Evolutionary conservation across 2,888 invertebrate species (phyloP).

Genomic region (Troides helena): DNA sequence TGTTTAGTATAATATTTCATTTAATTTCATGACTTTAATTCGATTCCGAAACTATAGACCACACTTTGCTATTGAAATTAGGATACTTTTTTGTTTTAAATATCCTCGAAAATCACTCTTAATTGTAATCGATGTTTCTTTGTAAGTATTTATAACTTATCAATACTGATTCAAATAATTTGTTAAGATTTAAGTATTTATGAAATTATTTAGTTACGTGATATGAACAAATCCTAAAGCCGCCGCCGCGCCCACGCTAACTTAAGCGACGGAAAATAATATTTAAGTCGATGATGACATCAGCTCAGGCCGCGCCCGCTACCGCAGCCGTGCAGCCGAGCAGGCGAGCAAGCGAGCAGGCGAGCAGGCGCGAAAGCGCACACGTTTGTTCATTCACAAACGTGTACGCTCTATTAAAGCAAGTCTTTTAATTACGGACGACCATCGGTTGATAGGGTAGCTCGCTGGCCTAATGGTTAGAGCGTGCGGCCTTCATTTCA

Average conservation of each 20-base stretch:
- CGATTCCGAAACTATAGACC: too few relatives aligned
- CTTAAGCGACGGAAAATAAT: conserved; percentile 70
- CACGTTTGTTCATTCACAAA: conserved; percentile 39
- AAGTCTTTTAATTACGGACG: neutral
- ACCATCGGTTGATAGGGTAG: too few relatives aligned
- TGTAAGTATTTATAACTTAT: too few relatives aligned
- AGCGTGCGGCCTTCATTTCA: too few relatives aligned
- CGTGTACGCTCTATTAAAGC: conserved; percentile 4
- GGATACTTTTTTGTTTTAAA: too few relatives aligned
- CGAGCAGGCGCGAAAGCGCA: conserved; percentile 50
- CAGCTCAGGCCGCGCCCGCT: conserved; percentile 70
- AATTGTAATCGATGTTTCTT: too few relatives aligned
- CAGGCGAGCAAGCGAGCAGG: conserved; percentile 49
- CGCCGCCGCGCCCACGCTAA: conserved; percentile 65
- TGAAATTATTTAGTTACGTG: conserved; percentile 32
- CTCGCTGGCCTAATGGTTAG: too few relatives aligned
- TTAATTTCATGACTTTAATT: too few relatives aligned
- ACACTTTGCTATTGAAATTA: too few relatives aligned
- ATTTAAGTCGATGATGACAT: conserved; percentile 76
- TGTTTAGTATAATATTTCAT: too few relatives aligned
- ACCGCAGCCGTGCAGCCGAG: conserved; percentile 45
- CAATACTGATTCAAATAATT: too few relatives aligned
- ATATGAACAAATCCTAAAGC: conserved; percentile 55
- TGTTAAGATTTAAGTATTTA: neutral
- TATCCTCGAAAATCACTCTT: too few relatives aligned